Evolutionary conservation across 2,113 vertebrate species (phyloP), one percentile per base, ranked within the genome.

Genomic region (Thalassoma bifasciatum): DNA sequence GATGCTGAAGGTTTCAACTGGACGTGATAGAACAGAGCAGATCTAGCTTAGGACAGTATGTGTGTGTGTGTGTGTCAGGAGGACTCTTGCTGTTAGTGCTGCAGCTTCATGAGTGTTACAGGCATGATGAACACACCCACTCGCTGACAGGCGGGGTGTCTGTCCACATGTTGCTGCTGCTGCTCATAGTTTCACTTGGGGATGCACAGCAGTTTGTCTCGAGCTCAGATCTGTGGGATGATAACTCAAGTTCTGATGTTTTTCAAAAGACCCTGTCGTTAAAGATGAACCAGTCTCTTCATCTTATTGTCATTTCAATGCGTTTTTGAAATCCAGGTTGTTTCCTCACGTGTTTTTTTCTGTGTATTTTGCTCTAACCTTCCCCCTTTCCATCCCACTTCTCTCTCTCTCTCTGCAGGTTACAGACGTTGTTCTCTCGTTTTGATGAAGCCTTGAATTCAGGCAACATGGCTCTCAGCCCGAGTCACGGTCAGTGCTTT

Each of bases 371-470:
- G 38, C 21, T 60, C 52, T 86, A 65, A 84, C 61, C 23, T 57
- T 62, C n/a, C 21, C 49, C 26, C 13, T 79, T 74, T 17, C 23
- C 30, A 4, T 6, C 38, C 10, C n/a, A n/a, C 16, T 14, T 26
- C 36, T 61, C 52, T 76, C 13, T 86, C 42, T 86, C 11, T 74
- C 42, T 87, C 93, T 77, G 37, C 87, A 98, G 97, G 89, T 96
- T 99, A 89, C 96, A 99, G 92, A 92, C 94, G 40, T 95, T 99
- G 88, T 94, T 97, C 77, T 59, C 93, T 75, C 97, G 95, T 93
- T 98, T 98, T 95, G 97, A 99, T 96, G 97, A 98, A 94, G 94
- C 96, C 59, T 93, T 95, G 89, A 96, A 94, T 90, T 96, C 96
- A 36, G 96, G 96, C 66, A 95, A 93, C 89, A 97, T 97, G 97